Percentiles rank a stretch among this genome's conserved stretches.
phyloP scores from a whole-genome alignment of 2,888 invertebrate species.

The Mythimna loreyi region DNA sequence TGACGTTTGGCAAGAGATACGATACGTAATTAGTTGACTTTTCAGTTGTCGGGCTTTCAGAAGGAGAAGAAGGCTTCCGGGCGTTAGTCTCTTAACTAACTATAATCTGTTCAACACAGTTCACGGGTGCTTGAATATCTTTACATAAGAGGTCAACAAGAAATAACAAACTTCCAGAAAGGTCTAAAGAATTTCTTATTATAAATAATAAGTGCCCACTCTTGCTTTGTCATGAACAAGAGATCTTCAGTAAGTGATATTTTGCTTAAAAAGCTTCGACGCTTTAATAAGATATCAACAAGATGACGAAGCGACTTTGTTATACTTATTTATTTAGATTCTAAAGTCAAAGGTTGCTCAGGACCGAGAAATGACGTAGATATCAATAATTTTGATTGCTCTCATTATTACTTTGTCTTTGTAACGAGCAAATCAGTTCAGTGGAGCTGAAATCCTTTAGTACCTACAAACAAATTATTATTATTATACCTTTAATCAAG shows the following conservation, averaged over 20 bases:
- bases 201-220: neutral
- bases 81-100: too few species aligned
- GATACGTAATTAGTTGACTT: too few species aligned
- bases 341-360: neutral
- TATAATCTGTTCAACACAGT: too few species aligned
- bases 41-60: too few species aligned
- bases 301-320: neutral
- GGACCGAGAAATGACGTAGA: neutral
- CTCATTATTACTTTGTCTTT: neutral
- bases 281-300: neutral
- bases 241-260: neutral
- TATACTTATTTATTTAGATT: neutral
- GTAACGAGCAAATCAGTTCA: neutral
- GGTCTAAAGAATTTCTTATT: neutral
- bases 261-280: neutral
- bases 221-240: slow-evolving; percentile 6
- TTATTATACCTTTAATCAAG: too few species aligned
- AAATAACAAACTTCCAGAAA: neutral
- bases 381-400: neutral
- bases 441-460: neutral
- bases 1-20: too few species aligned
- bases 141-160: neutral
- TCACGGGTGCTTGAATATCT: neutral
- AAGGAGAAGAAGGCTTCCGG: too few species aligned
- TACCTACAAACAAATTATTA: neutral